A percentile compares a stretch with the other conserved stretches of the same genome.
Evolutionary conservation across 2,797 vertebrate genomes (phyloP).

Genomic region (Nyctalus aviator): DNA sequence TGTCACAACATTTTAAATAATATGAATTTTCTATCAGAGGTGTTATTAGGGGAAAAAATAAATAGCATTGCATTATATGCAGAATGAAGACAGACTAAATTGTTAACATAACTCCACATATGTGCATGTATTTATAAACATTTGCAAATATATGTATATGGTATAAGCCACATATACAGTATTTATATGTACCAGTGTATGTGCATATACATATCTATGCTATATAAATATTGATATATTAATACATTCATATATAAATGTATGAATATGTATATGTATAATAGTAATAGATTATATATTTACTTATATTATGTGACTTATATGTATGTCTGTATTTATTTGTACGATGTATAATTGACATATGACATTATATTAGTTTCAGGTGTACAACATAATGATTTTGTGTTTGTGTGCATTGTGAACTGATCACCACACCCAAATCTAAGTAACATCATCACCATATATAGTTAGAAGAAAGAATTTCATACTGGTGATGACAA

Average conservation of each 20-base stretch:
- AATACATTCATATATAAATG: neutral
- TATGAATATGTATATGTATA: neutral
- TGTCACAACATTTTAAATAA: neutral
- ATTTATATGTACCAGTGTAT: neutral
- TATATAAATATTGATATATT: neutral
- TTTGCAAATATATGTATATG: neutral
- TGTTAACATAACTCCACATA: neutral
- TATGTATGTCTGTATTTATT: neutral
- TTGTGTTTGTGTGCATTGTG: neutral
- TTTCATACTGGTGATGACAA: neutral
- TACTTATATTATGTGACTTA: neutral
- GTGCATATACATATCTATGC: neutral
- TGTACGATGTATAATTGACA: neutral
- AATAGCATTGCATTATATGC: neutral
- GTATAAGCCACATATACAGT: neutral
- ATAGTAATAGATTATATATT: too few species aligned
- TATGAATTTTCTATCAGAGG: neutral
- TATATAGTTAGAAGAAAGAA: neutral
- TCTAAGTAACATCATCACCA: neutral
- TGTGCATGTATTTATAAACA: neutral
- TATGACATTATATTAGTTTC: neutral
- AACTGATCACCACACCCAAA: neutral
- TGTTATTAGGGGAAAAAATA: neutral
- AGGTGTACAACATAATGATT: neutral
- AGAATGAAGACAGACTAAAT: neutral